Evolutionary conservation across 2,888 invertebrate genomes (phyloP).

Genomic region (Lamellibrachia columna): DNA sequence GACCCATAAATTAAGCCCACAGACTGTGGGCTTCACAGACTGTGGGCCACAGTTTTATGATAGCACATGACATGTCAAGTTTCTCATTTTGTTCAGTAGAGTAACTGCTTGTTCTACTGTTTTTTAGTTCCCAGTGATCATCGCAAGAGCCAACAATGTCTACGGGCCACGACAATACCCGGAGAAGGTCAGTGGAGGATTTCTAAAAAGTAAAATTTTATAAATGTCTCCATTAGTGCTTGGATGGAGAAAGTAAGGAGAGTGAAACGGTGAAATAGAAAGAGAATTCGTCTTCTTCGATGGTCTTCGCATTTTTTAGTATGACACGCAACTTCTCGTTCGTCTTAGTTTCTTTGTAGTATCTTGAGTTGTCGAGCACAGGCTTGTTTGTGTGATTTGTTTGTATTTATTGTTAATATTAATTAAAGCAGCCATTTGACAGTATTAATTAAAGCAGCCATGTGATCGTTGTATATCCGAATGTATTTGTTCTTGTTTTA

Average conservation of each 20-base stretch:
- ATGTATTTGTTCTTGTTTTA: conserved; percentile 29
- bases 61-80: background rate
- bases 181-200: conserved; percentile 41
- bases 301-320: too few species aligned
- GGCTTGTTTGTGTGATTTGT: too few species aligned
- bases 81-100: background rate
- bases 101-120: background rate
- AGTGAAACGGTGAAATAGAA: background rate
- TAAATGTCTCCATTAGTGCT: too few species aligned
- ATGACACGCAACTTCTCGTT: too few species aligned
- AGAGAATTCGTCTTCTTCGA: background rate
- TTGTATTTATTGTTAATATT: too few species aligned
- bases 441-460: too few species aligned
- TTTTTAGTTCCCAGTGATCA: conserved; percentile 48
- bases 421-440: too few species aligned
- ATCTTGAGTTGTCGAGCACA: too few species aligned
- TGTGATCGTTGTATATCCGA: background rate
- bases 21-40: too few species aligned
- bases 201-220: background rate
- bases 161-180: conserved; percentile 55
- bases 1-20: too few species aligned
- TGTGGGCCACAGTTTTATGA: background rate
- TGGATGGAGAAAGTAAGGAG: background rate
- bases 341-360: too few species aligned
- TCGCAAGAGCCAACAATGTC: conserved; percentile 49